Evolutionary conservation across 2,888 invertebrate species (phyloP).

Genomic region (Osedax fenrisi): DNA sequence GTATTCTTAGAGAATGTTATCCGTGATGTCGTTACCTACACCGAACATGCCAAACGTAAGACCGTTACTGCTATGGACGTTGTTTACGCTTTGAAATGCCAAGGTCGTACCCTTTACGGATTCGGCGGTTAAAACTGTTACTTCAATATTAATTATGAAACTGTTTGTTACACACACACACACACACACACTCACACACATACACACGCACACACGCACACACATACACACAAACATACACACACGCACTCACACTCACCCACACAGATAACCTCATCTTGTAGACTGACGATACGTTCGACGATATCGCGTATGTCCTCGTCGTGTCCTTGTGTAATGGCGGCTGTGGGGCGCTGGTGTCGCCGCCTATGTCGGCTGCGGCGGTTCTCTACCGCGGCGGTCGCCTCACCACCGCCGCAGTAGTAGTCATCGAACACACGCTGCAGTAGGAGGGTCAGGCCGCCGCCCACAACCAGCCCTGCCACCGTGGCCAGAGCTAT

Average conservation of each 20-base stretch:
- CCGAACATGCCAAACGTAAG: no score
- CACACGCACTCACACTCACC: neutral
- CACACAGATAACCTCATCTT: neutral
- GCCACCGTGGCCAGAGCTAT: neutral
- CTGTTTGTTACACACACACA: neutral
- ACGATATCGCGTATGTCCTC: neutral
- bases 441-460: neutral
- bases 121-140: no score
- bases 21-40: no score
- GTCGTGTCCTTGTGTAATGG: no score
- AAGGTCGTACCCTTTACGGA: no score
- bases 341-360: no score
- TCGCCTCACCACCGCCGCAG: neutral
- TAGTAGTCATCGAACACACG: neutral
- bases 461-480: neutral
- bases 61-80: no score
- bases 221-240: neutral
- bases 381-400: no score
- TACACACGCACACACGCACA: neutral
- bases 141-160: no score
- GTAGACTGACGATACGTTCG: neutral
- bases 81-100: no score
- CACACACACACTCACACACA: neutral
- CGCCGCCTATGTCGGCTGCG: no score
- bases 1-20: no score